phyloP scores from a whole-genome alignment of 2,888 invertebrate species.

The Nymphalis polychloros region DNA sequence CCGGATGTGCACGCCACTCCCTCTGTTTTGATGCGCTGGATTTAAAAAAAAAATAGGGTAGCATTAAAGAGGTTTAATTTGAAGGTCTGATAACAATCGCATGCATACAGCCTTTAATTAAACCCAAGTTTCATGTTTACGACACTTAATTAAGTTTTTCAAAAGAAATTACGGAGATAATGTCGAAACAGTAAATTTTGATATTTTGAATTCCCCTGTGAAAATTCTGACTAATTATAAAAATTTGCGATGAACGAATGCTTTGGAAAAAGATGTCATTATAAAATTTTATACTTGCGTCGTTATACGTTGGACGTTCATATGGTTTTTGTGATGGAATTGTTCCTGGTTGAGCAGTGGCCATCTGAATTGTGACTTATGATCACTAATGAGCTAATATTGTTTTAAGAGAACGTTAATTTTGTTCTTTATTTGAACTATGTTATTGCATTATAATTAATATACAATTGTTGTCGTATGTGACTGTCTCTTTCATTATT shows the following conservation, averaged over 20 bases:
- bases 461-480: background rate
- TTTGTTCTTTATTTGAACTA: background rate
- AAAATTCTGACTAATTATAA: conserved; percentile 31
- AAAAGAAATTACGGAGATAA: conserved; percentile 33
- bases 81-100: conserved; percentile 39
- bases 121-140: conserved; percentile 39
- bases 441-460: background rate
- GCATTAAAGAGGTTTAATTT: conserved; percentile 25
- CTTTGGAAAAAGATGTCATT: conserved; percentile 26
- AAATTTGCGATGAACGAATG: conserved; percentile 25
- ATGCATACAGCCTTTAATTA: conserved; percentile 31
- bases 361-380: conserved; percentile 12
- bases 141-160: conserved; percentile 42
- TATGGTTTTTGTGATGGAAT: conserved; percentile 11
- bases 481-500: background rate
- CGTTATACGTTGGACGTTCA: conserved; percentile 9
- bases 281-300: conserved; percentile 24
- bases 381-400: conserved; percentile 11
- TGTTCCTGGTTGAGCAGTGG: conserved; percentile 12
- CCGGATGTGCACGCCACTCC: conserved; percentile 50
- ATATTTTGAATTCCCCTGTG: conserved; percentile 25
- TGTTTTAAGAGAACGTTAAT: background rate
- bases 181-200: conserved; percentile 22
- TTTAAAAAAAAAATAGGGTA: conserved; percentile 31
- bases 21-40: conserved; percentile 38